Evolutionary conservation across 2,113 vertebrate genomes (phyloP).

Genomic region (Odocoileus hemionus): DNA sequence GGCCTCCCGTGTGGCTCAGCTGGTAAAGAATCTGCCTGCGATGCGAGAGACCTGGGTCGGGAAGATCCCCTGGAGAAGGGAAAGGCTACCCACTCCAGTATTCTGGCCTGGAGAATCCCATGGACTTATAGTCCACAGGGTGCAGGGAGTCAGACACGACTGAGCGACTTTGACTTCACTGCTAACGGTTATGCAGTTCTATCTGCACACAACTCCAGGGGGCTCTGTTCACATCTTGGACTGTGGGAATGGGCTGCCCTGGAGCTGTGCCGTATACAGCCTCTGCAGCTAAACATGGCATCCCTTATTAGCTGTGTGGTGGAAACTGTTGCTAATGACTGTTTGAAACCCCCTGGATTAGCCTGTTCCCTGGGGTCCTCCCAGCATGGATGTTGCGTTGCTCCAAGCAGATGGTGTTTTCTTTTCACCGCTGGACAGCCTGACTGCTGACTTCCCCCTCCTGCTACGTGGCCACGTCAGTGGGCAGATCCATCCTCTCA

Average conservation of each 20-base stretch:
- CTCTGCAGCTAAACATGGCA: not conserved
- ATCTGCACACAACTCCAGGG: not conserved
- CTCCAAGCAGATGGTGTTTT: constrained; percentile 42
- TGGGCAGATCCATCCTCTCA: not conserved
- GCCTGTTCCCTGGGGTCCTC: not conserved
- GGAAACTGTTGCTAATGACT: not conserved
- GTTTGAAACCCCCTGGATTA: not conserved
- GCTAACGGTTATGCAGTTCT: not conserved
- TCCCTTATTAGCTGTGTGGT: not conserved
- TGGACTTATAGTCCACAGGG: not conserved
- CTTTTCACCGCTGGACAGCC: not conserved
- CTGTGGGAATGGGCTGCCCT: not conserved
- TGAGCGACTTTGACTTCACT: not conserved
- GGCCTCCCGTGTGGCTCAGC: not conserved
- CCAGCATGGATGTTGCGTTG: not conserved
- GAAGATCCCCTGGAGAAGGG: not conserved
- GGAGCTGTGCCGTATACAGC: not conserved
- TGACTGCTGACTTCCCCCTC: not conserved
- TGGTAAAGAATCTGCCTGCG: not conserved
- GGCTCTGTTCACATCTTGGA: not conserved
- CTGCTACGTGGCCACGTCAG: not conserved
- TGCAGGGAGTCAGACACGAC: not conserved
- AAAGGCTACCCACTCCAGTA: not conserved
- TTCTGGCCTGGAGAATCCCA: not conserved
- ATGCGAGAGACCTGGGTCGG: not conserved